These are phyloP conservation scores for Solea senegalensis DNA, from an alignment of 2,113 vertebrate species.

Conservation along the genomic window DNA sequence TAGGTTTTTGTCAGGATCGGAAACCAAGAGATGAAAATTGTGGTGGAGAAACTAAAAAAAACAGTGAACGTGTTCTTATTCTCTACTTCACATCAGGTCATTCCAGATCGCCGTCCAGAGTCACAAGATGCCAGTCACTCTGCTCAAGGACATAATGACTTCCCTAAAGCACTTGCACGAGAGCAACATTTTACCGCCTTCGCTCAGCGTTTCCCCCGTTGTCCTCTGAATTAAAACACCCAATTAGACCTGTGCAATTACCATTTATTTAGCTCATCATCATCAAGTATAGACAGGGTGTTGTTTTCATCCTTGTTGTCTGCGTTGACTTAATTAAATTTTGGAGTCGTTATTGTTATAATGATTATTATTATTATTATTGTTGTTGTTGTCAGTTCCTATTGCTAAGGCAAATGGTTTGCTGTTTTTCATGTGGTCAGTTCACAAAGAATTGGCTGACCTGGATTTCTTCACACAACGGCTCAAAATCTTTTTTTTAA, in stretches of 20 bases:
- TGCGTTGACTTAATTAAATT: constrained; percentile 6
- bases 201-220: constrained; percentile 8
- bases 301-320: constrained; percentile 12
- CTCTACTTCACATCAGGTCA: neutral
- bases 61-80: constrained; percentile 16
- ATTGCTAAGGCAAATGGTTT: too few species aligned
- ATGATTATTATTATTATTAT: too few species aligned
- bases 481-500: too few species aligned
- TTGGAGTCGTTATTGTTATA: neutral
- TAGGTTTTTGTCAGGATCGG: neutral
- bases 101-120: constrained; percentile 12
- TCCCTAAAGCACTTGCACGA: constrained; percentile 19
- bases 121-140: constrained; percentile 5
- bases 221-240: constrained; percentile 10
- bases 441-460: too few species aligned
- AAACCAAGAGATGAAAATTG: neutral
- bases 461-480: too few species aligned
- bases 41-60: constrained; percentile 1
- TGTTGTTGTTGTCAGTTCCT: too few species aligned
- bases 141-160: constrained; percentile 14
- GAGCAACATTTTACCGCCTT: constrained; percentile 6
- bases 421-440: too few species aligned
- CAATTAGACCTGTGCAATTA: constrained; percentile 33
- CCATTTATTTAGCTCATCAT: constrained; percentile 13
- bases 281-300: neutral